Percentiles rank a stretch among this genome's conserved stretches.
phyloP scores from a whole-genome alignment of 2,888 invertebrate species.

The Pseudoips prasinana region DNA sequence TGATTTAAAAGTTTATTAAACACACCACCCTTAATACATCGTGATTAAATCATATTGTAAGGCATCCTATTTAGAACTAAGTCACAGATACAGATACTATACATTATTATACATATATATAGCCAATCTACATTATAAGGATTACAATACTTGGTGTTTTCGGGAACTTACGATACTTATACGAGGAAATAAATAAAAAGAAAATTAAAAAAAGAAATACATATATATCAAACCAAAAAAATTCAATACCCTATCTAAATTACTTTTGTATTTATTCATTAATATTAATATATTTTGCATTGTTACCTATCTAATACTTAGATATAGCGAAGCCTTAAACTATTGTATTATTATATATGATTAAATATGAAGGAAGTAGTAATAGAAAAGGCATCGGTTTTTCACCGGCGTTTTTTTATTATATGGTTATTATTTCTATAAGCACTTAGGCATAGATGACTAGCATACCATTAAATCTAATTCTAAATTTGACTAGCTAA shows the following conservation, averaged over 20 bases:
- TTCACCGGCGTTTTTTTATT: slow-evolving; percentile 25
- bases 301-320: slow-evolving; percentile 36
- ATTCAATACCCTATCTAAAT: slow-evolving; percentile 35
- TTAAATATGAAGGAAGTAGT: slow-evolving; percentile 34
- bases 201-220: slow-evolving; percentile 1
- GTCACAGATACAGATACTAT: slow-evolving; percentile 23
- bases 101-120: slow-evolving; percentile 30
- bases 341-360: slow-evolving; percentile 14
- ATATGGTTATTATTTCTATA: slow-evolving; percentile 29
- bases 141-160: slow-evolving; percentile 41
- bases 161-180: slow-evolving; percentile 66
- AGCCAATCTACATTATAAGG: slow-evolving; percentile 36
- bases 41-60: slow-evolving; percentile 25
- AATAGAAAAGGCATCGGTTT: slow-evolving; percentile 26
- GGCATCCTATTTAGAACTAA: slow-evolving; percentile 30
- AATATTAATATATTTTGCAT: slow-evolving; percentile 35
- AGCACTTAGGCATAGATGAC: slow-evolving; percentile 40
- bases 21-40: slow-evolving; percentile 23
- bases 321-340: slow-evolving; percentile 29
- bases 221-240: slow-evolving; percentile 16
- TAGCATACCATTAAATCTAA: slow-evolving; percentile 56
- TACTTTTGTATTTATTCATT: slow-evolving; percentile 22
- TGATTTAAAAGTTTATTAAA: slow-evolving; percentile 7
- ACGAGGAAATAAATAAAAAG: slow-evolving; percentile 25
- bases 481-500: slow-evolving; percentile 76